Conservation (phyloP, 2,888 invertebrate species). For the Rhodophaea formosa region DNA sequence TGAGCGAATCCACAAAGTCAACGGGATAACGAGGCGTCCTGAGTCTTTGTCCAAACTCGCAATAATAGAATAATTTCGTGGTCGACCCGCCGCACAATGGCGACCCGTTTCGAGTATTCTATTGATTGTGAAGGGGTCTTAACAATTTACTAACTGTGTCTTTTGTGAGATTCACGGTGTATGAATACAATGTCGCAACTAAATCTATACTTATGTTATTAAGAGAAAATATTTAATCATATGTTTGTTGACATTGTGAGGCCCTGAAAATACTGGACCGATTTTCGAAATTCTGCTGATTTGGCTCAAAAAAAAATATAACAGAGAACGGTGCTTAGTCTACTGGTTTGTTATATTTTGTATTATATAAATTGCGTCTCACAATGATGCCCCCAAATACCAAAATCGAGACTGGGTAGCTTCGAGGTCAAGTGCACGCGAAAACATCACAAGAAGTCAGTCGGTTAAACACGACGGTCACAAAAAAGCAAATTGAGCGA, state of each 20-base stretch:
- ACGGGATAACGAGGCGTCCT: too few relatives aligned
- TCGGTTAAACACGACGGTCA: background rate
- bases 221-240: too few relatives aligned
- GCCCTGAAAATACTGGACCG: too few relatives aligned
- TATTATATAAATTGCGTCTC: too few relatives aligned
- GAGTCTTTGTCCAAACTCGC: background rate
- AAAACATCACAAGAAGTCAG: background rate
- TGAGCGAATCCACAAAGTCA: background rate
- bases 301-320: background rate
- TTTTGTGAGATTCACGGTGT: background rate
- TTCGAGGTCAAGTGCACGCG: background rate
- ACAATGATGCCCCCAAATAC: too few relatives aligned
- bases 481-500: conserved; percentile 1
- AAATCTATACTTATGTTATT: too few relatives aligned
- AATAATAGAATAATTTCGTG: too few relatives aligned
- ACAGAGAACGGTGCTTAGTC: too few relatives aligned
- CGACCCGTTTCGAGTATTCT: background rate
- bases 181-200: background rate
- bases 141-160: conserved; percentile 7
- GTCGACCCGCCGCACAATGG: background rate
- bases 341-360: too few relatives aligned
- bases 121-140: conserved; percentile 9
- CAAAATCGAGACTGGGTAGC: background rate
- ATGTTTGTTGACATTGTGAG: too few relatives aligned
- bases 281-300: too few relatives aligned